Evolutionary conservation across 2,888 invertebrate species (phyloP).

Genomic region (Siphlonurus alternatus): DNA sequence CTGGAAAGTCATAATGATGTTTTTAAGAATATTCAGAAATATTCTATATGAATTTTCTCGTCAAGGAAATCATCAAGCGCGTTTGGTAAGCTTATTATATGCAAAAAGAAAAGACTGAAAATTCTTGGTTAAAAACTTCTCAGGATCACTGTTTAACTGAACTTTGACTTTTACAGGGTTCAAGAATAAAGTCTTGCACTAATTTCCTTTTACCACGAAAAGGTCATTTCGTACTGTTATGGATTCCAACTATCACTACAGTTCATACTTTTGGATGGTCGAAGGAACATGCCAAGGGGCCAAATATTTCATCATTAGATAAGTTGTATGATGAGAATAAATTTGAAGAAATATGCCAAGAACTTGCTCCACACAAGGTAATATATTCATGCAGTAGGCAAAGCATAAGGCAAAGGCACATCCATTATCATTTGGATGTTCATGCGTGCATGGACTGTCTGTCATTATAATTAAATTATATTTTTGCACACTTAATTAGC

Average conservation of each 20-base stretch:
- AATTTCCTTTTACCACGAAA: not conserved
- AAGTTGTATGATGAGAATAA: conserved; percentile 43
- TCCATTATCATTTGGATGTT: conserved; percentile 9
- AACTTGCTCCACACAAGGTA: conserved; percentile 39
- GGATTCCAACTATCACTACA: not conserved
- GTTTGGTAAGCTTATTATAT: not conserved
- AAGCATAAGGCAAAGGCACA: too few relatives aligned
- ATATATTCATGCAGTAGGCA: too few relatives aligned
- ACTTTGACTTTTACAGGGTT: not conserved
- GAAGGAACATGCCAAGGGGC: not conserved
- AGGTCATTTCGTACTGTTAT: not conserved
- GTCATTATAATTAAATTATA: too few relatives aligned
- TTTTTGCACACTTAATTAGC: too few relatives aligned
- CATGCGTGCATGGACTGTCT: too few relatives aligned
- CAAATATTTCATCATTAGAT: conserved; percentile 26
- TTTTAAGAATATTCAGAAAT: not conserved
- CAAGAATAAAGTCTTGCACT: not conserved
- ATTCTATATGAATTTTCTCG: not conserved
- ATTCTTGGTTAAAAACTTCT: too few relatives aligned
- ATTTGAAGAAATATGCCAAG: conserved; percentile 45
- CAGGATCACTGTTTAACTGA: not conserved
- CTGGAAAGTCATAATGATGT: not conserved
- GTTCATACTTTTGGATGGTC: not conserved
- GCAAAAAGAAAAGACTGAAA: too few relatives aligned
- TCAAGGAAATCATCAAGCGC: not conserved